Evolutionary conservation across 1,140 invertebrate genomes (phyloP).

Genomic region (Eriocheir sinensis): DNA sequence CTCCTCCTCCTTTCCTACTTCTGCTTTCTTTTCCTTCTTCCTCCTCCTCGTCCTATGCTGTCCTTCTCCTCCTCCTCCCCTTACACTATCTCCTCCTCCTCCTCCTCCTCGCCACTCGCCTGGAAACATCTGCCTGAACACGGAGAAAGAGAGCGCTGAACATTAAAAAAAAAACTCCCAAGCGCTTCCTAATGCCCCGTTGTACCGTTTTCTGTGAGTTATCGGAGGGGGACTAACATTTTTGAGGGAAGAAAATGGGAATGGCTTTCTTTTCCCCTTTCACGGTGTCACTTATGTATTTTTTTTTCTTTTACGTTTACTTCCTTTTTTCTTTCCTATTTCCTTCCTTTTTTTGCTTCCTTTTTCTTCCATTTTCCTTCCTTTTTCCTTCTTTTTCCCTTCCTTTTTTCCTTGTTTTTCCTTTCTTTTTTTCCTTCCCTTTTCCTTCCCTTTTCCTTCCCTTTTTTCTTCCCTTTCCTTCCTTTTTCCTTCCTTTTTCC

Average conservation of each 20-base stretch:
- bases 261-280: too few relatives aligned
- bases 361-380: too few relatives aligned
- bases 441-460: background rate
- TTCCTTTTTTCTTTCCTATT: too few relatives aligned
- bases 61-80: background rate
- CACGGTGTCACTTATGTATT: too few relatives aligned
- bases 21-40: background rate
- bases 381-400: background rate
- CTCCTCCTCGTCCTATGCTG: background rate
- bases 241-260: too few relatives aligned
- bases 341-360: too few relatives aligned
- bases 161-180: too few relatives aligned
- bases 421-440: background rate
- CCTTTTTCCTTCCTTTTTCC: too few relatives aligned
- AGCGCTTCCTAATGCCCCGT: too few relatives aligned
- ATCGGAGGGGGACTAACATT: background rate
- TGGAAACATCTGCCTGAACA: background rate
- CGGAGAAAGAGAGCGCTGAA: background rate
- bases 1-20: too few relatives aligned
- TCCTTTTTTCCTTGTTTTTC: background rate
- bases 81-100: constrained; percentile 1
- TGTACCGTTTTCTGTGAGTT: background rate
- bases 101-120: background rate
- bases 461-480: too few relatives aligned
- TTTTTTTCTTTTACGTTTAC: too few relatives aligned